phyloP scores from a whole-genome alignment of 1,140 invertebrate genomes.

The Platorchestia sp. region DNA sequence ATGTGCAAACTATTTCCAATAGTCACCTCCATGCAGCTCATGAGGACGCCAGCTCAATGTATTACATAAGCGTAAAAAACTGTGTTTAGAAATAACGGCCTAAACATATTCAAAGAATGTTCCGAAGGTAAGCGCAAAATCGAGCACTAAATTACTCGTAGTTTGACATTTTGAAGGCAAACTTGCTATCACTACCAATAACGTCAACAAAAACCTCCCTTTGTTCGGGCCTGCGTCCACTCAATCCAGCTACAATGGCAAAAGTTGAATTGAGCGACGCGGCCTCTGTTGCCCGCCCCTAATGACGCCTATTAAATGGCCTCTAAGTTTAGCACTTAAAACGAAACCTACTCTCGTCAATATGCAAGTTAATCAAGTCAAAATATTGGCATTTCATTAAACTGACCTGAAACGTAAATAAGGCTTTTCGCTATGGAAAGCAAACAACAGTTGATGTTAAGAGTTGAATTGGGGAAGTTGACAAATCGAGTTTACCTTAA shows the following conservation, averaged over 20 bases:
- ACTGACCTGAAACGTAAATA: not conserved
- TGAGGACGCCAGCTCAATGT: too few relatives aligned
- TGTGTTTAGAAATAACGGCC: not conserved
- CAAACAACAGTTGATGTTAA: not conserved
- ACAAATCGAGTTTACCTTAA: not conserved
- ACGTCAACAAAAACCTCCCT: not conserved
- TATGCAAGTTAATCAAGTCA: slow-evolving; percentile 17
- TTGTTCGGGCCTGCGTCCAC: not conserved
- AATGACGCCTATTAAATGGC: not conserved
- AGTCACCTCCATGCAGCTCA: too few relatives aligned
- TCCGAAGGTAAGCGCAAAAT: not conserved
- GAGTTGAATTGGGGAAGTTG: not conserved
- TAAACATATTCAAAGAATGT: not conserved
- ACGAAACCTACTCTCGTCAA: not conserved
- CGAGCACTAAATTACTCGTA: not conserved
- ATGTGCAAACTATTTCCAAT: too few relatives aligned
- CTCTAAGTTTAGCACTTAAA: slow-evolving; percentile 3
- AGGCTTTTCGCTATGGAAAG: not conserved
- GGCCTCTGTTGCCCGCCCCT: not conserved
- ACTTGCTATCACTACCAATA: slow-evolving; percentile 50
- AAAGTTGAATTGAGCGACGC: slow-evolving; percentile 43
- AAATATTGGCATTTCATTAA: not conserved
- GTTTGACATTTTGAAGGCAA: not conserved
- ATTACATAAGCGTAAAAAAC: not conserved
- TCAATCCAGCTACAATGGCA: slow-evolving; percentile 13